Conservation (phyloP, 2,888 invertebrate genomes). For the Ceraclea dissimilis region DNA sequence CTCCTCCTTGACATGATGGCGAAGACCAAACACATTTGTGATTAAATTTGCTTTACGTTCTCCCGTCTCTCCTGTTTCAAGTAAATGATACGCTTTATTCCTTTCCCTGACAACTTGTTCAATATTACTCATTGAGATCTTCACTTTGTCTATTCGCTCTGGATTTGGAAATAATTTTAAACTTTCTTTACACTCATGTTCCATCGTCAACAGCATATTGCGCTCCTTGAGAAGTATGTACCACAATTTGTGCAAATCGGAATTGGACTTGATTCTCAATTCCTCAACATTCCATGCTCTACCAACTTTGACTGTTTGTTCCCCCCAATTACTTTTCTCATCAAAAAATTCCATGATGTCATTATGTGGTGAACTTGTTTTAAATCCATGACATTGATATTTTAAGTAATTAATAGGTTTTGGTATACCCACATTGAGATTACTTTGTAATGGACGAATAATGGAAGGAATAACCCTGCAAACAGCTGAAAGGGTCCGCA, state of each 20-base stretch:
- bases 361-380: constrained; percentile 35
- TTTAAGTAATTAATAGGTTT: too few species aligned
- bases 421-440: too few species aligned
- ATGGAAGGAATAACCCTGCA: too few species aligned
- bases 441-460: too few species aligned
- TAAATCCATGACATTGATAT: background rate
- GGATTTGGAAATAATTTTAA: constrained; percentile 76
- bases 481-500: too few species aligned
- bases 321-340: constrained; percentile 74
- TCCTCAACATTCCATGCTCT: constrained; percentile 87
- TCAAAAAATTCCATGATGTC: constrained; percentile 88
- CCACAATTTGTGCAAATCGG: constrained; percentile 96
- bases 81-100: constrained; percentile 77
- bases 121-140: constrained; percentile 90
- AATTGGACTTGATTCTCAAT: constrained; percentile 87
- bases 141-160: constrained; percentile 88
- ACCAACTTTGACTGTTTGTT: constrained; percentile 67
- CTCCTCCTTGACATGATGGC: constrained; percentile 45
- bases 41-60: constrained; percentile 61
- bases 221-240: constrained; percentile 84
- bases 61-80: constrained; percentile 85
- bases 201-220: constrained; percentile 97
- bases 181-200: constrained; percentile 65
- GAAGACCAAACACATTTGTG: constrained; percentile 54
- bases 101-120: constrained; percentile 87